These are phyloP conservation scores for Trypoxylon attenuatum DNA, from an alignment of 2,888 invertebrate genomes.

Conservation along the genomic window DNA sequence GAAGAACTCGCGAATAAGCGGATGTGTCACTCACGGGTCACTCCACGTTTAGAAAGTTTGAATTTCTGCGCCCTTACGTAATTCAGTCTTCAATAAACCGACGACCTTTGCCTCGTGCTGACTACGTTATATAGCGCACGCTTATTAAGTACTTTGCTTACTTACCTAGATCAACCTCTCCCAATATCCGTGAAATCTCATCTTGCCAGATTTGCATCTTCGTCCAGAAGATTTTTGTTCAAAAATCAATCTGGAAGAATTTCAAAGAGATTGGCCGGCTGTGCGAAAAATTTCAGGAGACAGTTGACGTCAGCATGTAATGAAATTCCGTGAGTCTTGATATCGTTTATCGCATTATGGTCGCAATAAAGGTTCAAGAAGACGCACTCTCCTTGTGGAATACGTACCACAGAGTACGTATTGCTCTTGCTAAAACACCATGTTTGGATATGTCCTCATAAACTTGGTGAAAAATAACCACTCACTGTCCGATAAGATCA, in stretches of 20 bases:
- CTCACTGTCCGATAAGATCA: too few relatives aligned
- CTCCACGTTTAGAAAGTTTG: slow-evolving; percentile 53
- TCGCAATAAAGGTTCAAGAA: not conserved
- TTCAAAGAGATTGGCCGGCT: not conserved
- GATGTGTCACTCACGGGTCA: too few relatives aligned
- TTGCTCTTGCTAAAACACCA: not conserved
- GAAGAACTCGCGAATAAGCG: too few relatives aligned
- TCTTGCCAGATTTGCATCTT: not conserved
- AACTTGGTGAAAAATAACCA: not conserved
- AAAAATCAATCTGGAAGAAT: not conserved
- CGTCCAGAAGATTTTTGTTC: not conserved
- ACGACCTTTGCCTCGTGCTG: slow-evolving; percentile 40
- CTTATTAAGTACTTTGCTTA: too few relatives aligned
- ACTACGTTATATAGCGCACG: not conserved
- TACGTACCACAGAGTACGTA: not conserved
- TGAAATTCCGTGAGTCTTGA: not conserved
- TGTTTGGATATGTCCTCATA: not conserved
- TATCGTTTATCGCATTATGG: slow-evolving; percentile 1
- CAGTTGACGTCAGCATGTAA: slow-evolving; percentile 2
- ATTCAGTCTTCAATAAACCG: slow-evolving; percentile 23
- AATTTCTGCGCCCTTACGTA: slow-evolving; percentile 42
- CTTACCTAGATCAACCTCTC: not conserved
- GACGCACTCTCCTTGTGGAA: not conserved
- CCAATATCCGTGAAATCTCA: not conserved
- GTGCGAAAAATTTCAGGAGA: not conserved